Base-by-base conservation (phyloP, 2,888 invertebrate species). In the Mythimna albipuncta region DNA sequence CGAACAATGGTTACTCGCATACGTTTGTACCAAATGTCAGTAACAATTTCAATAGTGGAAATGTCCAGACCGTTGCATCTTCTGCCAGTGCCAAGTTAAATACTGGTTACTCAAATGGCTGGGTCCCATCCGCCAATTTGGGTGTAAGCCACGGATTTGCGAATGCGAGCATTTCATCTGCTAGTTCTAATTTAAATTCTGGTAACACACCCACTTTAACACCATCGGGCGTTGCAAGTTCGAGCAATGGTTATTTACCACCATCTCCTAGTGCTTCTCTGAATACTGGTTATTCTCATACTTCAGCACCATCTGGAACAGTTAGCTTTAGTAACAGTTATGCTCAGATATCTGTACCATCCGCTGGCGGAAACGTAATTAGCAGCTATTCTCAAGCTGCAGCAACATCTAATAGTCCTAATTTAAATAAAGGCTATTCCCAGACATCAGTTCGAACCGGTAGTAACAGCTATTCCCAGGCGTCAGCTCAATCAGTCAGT, bases 211-310 rank as follows among this genome's bases (percentile, higher is more conserved):
- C 57, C n/a, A n/a, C 32, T 62, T 13, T 50, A 21, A 13, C 69
- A 55, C 21, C 69, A 41, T 55, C 61, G 7, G 26, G 2, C 19
- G 38, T 57, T 41, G 21, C 44, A 26, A n/a, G 21, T 69, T 64
- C 44, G 19, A 63, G 11, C 2, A 65, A 57, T 70, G 65, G 57
- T 32, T 67, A 62, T 44, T 63, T 52, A 57, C 26, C 47, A 26
- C 55, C 72, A n/a, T 59, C 65, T 38, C 44, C 32, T 21, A 44
- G 35, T 50, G 26, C n/a, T 59, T 57, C 26, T 66, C 32, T 50
- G 41, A 77, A 84, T 54, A 68, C 52, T 26, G 85, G 59, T 21
- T 69, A 67, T 26, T 58, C 66, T 13, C 72, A 83, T 10, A 44
- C 52, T 21, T 13, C 55, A 3, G 16, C 41, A 32, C 58, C 64